These are phyloP conservation scores for Muscina levida DNA, from an alignment of 2,888 invertebrate species.

Conservation along the genomic window DNA sequence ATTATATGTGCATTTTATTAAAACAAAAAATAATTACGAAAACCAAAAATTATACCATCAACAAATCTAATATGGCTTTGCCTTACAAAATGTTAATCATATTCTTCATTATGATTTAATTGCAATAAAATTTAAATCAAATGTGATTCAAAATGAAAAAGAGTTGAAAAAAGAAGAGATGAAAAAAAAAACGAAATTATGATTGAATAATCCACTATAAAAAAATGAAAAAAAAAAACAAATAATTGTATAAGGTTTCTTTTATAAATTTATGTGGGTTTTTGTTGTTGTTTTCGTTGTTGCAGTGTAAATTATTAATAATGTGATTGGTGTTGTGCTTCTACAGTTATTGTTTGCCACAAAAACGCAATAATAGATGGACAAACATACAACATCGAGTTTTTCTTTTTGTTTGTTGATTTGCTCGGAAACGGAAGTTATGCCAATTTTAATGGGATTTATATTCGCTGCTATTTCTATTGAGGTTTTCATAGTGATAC, in stretches of 20 bases:
- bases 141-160: background rate
- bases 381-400: background rate
- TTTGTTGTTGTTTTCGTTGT: background rate
- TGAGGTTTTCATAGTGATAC: background rate
- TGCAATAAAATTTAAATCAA: no score
- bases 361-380: no score
- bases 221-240: no score
- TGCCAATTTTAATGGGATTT: conserved; percentile 31
- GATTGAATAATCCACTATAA: conserved; percentile 31
- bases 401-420: conserved; percentile 10
- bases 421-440: conserved; percentile 41
- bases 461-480: no score
- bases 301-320: background rate
- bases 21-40: background rate
- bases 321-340: no score
- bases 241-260: conserved; percentile 17
- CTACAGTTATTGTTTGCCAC: background rate
- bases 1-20: background rate
- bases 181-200: conserved; percentile 2
- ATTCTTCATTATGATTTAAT: conserved; percentile 7
- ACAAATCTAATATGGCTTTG: no score
- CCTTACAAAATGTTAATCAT: background rate
- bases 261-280: conserved; percentile 9
- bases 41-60: background rate
- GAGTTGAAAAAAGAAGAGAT: background rate